Conservation (phyloP, 2,113 vertebrate species). For the Hippoglossus stenolepis region DNA sequence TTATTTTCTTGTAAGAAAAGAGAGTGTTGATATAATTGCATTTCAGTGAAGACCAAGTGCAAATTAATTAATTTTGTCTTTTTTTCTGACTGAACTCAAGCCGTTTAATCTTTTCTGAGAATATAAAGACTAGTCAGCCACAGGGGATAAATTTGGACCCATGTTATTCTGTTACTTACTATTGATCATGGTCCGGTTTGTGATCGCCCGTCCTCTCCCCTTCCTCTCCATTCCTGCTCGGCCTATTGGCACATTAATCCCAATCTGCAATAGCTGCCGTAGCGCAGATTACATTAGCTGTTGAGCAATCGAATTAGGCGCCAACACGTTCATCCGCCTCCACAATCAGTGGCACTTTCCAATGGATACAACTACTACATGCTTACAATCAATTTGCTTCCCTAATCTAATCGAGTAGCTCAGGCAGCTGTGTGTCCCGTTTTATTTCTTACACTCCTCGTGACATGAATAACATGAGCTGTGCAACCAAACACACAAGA, state of each 20-base stretch:
- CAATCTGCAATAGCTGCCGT: slow-evolving; percentile 63
- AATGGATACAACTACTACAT: slow-evolving; percentile 62
- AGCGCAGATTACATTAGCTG: slow-evolving; percentile 73
- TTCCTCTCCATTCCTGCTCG: slow-evolving; percentile 51
- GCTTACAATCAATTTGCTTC: slow-evolving; percentile 79
- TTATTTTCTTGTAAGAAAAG: no score
- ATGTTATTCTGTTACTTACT: slow-evolving; percentile 25
- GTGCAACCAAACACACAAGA: slow-evolving; percentile 31
- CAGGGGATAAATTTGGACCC: slow-evolving; percentile 6
- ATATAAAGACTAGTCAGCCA: background rate
- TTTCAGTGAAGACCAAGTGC: no score
- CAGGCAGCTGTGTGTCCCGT: slow-evolving; percentile 26
- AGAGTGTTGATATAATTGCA: no score
- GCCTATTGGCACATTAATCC: slow-evolving; percentile 72
- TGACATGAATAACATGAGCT: slow-evolving; percentile 64
- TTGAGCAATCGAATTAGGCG: slow-evolving; percentile 78
- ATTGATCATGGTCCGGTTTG: slow-evolving; percentile 40
- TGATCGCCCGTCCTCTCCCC: slow-evolving; percentile 26
- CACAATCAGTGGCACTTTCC: slow-evolving; percentile 73
- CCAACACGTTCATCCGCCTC: slow-evolving; percentile 63
- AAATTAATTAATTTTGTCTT: background rate
- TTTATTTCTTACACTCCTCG: slow-evolving; percentile 57
- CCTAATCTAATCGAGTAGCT: slow-evolving; percentile 71
- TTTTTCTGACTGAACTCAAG: background rate
- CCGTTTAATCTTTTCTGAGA: slow-evolving; percentile 8